These are phyloP conservation scores for Carterocephalus palaemon DNA, from an alignment of 2,888 invertebrate species.

Conservation along the genomic window DNA sequence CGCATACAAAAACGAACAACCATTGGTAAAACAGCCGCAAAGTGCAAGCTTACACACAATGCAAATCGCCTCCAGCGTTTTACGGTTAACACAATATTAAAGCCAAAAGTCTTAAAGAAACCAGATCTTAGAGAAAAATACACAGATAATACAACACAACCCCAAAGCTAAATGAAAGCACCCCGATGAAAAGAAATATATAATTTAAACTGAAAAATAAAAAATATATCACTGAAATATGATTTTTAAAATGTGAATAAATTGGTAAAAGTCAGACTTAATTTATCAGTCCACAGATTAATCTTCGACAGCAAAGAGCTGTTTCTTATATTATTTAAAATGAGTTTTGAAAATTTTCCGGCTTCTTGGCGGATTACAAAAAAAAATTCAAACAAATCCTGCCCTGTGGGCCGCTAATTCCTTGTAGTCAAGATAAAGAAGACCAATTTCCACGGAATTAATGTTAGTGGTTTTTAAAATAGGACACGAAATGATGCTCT, in stretches of 20 bases:
- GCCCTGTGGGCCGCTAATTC: no score
- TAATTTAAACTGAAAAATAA: no score
- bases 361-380: not conserved
- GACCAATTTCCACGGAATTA: not conserved
- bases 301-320: no score
- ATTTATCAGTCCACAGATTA: no score
- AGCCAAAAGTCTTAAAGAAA: not conserved
- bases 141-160: not conserved
- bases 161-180: not conserved
- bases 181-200: not conserved
- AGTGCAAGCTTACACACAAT: constrained; percentile 52
- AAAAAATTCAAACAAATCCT: no score
- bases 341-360: no score
- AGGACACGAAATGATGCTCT: constrained; percentile 14
- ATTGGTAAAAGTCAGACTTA: no score
- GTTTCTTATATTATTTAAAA: no score
- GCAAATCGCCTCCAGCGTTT: constrained; percentile 44
- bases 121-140: not conserved
- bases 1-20: constrained; percentile 53
- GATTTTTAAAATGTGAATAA: no score
- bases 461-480: constrained; percentile 1
- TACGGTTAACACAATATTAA: constrained; percentile 32
- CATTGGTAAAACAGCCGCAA: constrained; percentile 51
- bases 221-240: no score
- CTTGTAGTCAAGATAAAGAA: not conserved